Base-by-base conservation (phyloP, 2,113 vertebrate species). In the Urocynchramus pylzowi region DNA sequence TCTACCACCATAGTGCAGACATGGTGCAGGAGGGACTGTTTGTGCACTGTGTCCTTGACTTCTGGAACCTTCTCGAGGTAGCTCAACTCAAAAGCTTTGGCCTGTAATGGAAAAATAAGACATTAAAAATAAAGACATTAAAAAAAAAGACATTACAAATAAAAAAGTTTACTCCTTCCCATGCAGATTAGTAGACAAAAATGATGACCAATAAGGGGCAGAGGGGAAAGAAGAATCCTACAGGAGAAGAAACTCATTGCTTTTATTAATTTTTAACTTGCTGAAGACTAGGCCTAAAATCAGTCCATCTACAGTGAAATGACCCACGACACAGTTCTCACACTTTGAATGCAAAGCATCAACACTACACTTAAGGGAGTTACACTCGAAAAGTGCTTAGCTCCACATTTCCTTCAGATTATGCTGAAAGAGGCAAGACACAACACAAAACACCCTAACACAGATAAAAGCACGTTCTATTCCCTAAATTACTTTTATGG, bases 21-120 rank as follows among this genome's bases (percentile, higher is more conserved):
- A 0, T 99, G 99, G 95, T 99, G 99, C 89, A 99, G 98, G 82
- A 99, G 98, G 2, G 99, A 99, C 97, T 99, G 99, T 96, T 99
- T 99, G 78, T 99, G 99, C 94, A 99, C 99, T 1, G 99, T 99
- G 97, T 99, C 99, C 98, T 99, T 99, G 75, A 99, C 99, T 97
- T 99, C 99, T 45, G 99, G 99, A 98, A 99, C 99, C 97, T 99
- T 99, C 98, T 99, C 99, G 97, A 99, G 98, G 98, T 99, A 99
- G 97, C 98, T 99, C 97, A 99, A 97, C 97, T 99, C 99, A 98
- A 99, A 99, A 60, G 99, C 99, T 98, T 99, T 99, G 82, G 99
- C 99, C 99, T 99, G 56, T 20, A 90, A 84, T 41, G 35, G 16
- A 22, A 26, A 60, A 56, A 53, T 45, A 3, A 9, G 6, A 86